Percentiles rank a stretch among this genome's conserved stretches.
Conservation (phyloP, 2,113 vertebrate species). For the Pseudopodoces humilis region DNA sequence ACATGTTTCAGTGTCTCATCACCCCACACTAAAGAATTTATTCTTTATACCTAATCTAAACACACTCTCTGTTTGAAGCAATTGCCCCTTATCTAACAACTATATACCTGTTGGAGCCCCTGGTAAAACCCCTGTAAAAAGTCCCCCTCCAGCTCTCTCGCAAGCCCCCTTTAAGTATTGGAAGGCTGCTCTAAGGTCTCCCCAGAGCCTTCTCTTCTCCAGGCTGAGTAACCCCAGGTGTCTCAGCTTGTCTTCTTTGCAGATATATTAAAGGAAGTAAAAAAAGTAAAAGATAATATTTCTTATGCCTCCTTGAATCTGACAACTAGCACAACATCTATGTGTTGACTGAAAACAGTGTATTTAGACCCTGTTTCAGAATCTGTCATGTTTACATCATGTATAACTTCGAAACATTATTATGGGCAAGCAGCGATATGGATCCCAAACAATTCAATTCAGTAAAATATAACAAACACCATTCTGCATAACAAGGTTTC, state of each 20-base stretch:
- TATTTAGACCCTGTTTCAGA: neutral
- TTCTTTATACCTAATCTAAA: neutral
- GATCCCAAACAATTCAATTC: neutral
- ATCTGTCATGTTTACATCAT: neutral
- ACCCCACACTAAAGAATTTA: neutral
- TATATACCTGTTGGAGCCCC: too few species aligned
- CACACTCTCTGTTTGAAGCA: neutral
- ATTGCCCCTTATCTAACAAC: neutral
- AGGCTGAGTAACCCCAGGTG: neutral
- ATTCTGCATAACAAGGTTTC: neutral
- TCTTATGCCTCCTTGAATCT: neutral
- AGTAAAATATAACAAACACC: neutral
- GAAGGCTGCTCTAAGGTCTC: neutral
- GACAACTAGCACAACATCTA: neutral
- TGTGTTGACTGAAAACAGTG: neutral
- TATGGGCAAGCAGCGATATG: neutral
- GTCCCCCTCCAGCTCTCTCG: neutral
- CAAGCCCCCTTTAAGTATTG: neutral
- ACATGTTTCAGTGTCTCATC: neutral
- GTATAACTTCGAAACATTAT: neutral
- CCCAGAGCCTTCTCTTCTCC: neutral
- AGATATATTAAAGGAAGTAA: neutral
- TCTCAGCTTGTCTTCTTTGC: neutral
- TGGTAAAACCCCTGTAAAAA: neutral
- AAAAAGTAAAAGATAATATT: neutral